Evolutionary conservation across 2,888 invertebrate genomes (phyloP).

Genomic region (Microctonus aethiopoides): DNA sequence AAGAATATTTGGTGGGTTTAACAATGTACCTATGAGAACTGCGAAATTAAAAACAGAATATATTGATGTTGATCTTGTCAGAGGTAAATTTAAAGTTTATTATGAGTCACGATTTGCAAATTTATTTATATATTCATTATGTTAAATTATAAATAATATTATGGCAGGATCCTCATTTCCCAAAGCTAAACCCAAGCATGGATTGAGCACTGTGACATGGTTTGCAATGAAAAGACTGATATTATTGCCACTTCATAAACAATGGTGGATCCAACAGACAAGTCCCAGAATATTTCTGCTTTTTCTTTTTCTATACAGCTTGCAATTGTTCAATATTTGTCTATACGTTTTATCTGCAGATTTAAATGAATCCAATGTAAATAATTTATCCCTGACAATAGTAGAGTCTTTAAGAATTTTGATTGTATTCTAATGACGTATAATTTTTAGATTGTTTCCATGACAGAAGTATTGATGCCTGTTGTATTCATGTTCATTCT

Average conservation of each 20-base stretch:
- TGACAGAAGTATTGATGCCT: constrained; percentile 80
- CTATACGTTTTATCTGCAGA: constrained; percentile 67
- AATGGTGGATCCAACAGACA: constrained; percentile 94
- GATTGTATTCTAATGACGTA: constrained; percentile 24
- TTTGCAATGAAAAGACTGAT: constrained; percentile 84
- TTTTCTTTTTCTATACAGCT: constrained; percentile 80
- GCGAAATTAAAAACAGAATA: constrained; percentile 89
- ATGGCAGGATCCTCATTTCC: constrained; percentile 90
- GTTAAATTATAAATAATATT: too few relatives aligned
- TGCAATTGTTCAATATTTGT: constrained; percentile 76
- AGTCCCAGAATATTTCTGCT: constrained; percentile 80
- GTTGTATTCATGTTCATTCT: constrained; percentile 78
- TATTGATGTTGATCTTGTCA: constrained; percentile 95
- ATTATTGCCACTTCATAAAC: constrained; percentile 84
- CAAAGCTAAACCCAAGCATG: constrained; percentile 94
- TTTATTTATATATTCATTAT: too few relatives aligned
- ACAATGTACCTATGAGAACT: constrained; percentile 82
- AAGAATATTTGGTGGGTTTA: constrained; percentile 86
- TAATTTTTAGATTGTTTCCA: constrained; percentile 70
- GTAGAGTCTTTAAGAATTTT: not conserved
- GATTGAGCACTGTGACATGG: constrained; percentile 85
- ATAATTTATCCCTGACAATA: constrained; percentile 45
- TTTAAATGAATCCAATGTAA: constrained; percentile 69
- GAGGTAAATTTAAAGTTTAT: constrained; percentile 73
- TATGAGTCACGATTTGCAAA: not conserved